phyloP scores from a whole-genome alignment of 1,140 invertebrate species.

The Homalodisca vitripennis region DNA sequence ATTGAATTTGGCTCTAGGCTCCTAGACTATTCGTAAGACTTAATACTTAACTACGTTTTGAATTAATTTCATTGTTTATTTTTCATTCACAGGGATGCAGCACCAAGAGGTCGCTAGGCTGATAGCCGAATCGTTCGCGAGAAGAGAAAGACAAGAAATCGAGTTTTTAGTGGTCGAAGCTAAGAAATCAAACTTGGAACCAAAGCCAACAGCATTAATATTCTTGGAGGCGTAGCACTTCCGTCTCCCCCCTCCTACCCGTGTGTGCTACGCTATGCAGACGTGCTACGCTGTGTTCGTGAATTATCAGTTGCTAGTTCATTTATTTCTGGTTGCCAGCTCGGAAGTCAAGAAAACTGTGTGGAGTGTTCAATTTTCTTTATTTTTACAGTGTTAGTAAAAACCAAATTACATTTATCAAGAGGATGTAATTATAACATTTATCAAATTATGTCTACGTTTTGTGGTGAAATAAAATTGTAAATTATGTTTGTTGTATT shows the following conservation, averaged over 20 bases:
- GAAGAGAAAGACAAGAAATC: conserved; percentile 80
- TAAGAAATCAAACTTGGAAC: conserved; percentile 86
- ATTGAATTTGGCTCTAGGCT: too few species aligned
- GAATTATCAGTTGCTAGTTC: neutral
- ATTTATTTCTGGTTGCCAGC: conserved; percentile 3
- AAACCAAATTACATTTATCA: too few species aligned
- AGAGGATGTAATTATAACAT: too few species aligned
- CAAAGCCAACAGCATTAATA: conserved; percentile 81
- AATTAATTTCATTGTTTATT: too few species aligned
- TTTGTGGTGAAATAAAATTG: too few species aligned
- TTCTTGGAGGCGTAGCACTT: conserved; percentile 63
- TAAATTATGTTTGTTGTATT: too few species aligned
- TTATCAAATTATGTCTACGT: too few species aligned
- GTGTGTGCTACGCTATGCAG: conserved; percentile 6
- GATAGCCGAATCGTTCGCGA: conserved; percentile 86
- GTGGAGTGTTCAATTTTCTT: too few species aligned
- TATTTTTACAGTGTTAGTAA: too few species aligned
- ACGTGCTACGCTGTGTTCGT: neutral
- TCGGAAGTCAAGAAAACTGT: too few species aligned
- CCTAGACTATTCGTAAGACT: too few species aligned
- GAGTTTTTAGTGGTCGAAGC: conserved; percentile 88
- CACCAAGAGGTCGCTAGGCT: conserved; percentile 82
- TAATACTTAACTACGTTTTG: too few species aligned
- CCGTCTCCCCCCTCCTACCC: neutral
- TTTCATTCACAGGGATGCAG: conserved; percentile 57